Conservation (phyloP, 1,140 invertebrate genomes). For the Nixonia krombeini region DNA sequence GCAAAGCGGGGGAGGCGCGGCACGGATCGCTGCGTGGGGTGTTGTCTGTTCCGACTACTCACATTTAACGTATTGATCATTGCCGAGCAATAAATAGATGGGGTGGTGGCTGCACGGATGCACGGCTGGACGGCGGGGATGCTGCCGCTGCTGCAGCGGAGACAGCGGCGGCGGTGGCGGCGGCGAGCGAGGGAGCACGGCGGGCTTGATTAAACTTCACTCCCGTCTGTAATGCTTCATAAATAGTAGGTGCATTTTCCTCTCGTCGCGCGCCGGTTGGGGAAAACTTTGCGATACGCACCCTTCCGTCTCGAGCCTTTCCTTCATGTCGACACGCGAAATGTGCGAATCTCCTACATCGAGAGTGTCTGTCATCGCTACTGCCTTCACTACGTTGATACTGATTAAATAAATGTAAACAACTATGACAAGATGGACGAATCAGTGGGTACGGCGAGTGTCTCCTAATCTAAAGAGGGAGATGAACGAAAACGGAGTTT, state of each 20-base stretch:
- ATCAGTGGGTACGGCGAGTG: no score
- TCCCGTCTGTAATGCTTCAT: constrained; percentile 59
- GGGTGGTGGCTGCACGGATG: background rate
- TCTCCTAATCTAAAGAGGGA: no score
- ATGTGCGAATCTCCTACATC: constrained; percentile 1
- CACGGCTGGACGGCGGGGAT: background rate
- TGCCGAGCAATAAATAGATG: constrained; percentile 4
- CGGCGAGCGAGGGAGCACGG: background rate
- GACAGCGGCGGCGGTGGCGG: background rate
- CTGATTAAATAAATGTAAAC: background rate
- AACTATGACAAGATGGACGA: background rate
- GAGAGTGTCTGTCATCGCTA: background rate
- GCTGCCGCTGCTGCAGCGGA: no score
- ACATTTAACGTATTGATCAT: constrained; percentile 7
- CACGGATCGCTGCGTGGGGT: background rate
- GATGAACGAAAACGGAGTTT: no score
- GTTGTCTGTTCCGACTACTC: constrained; percentile 4
- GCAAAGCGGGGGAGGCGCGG: no score
- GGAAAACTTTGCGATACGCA: constrained; percentile 9
- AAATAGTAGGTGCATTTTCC: constrained; percentile 51
- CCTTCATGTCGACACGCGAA: constrained; percentile 2
- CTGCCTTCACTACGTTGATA: background rate
- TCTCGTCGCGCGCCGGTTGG: constrained; percentile 5
- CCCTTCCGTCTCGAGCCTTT: constrained; percentile 9
- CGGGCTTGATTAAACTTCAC: constrained; percentile 60